Evolutionary conservation across 2,888 invertebrate genomes (phyloP).

Genomic region (Blera fallax): DNA sequence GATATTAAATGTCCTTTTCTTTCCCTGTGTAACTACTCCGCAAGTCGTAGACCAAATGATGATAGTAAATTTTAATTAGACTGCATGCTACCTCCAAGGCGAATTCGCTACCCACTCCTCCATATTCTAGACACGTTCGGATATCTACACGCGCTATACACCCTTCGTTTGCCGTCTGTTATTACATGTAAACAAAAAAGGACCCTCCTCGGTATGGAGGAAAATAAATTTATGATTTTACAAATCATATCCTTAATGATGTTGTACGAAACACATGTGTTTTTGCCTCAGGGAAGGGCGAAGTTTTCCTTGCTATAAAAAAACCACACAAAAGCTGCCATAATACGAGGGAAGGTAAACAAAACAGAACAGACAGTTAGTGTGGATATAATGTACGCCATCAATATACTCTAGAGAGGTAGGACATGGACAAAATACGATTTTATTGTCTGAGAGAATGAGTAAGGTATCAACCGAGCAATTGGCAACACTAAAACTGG

Average conservation of each 20-base stretch:
- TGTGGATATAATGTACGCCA: slow-evolving; percentile 15
- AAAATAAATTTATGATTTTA: slow-evolving; percentile 8
- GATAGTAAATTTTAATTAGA: slow-evolving; percentile 62
- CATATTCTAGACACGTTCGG: slow-evolving; percentile 27
- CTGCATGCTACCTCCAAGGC: not conserved
- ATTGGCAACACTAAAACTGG: slow-evolving; percentile 37
- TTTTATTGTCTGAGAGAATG: not conserved
- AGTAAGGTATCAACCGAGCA: not conserved
- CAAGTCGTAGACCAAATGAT: not conserved
- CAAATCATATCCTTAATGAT: slow-evolving; percentile 38
- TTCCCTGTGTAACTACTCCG: not conserved
- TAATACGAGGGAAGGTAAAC: slow-evolving; percentile 58
- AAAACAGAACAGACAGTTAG: slow-evolving; percentile 49
- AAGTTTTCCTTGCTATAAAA: slow-evolving; percentile 10
- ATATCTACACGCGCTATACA: not conserved
- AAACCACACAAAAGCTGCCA: slow-evolving; percentile 47
- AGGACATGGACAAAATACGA: slow-evolving; percentile 11
- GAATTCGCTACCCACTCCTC: not conserved
- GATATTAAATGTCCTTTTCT: slow-evolving; percentile 13
- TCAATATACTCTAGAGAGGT: slow-evolving; percentile 16
- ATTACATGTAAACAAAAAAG: slow-evolving; percentile 8
- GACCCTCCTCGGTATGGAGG: not conserved
- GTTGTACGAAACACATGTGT: slow-evolving; percentile 33
- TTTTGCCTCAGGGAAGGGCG: not conserved
- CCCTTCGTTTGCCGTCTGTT: not conserved